A percentile compares a stretch with the other conserved stretches of the same genome.
Conservation (phyloP, 2,113 vertebrate species). For the Rhinopomastus cyanomelas region DNA sequence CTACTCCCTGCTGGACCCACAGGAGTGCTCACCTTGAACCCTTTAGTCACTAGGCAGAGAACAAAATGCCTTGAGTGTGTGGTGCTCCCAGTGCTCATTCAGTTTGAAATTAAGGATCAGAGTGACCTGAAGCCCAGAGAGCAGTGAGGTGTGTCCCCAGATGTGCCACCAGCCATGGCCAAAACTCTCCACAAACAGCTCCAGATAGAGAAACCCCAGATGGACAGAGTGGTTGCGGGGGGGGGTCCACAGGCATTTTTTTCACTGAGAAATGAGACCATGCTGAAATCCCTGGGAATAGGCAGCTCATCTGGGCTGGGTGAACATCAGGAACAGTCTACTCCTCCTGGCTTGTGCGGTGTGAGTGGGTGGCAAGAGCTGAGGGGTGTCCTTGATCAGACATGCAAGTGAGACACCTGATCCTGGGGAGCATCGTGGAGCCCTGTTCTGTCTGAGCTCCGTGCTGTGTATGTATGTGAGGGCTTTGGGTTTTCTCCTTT, state of each 20-base stretch:
- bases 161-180: background rate
- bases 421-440: background rate
- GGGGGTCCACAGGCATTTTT: fast-evolving
- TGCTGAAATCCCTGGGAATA: background rate
- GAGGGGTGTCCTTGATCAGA: fast-evolving
- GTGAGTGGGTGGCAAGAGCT: background rate
- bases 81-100: fast-evolving
- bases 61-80: fast-evolving
- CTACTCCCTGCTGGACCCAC: background rate
- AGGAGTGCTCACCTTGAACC: background rate
- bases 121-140: background rate
- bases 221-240: background rate
- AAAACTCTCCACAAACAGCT: background rate
- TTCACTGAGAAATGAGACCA: background rate
- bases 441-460: fast-evolving
- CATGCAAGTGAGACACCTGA: no score
- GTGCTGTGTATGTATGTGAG: fast-evolving
- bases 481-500: background rate
- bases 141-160: fast-evolving
- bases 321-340: fast-evolving
- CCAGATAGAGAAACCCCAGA: background rate
- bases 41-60: background rate
- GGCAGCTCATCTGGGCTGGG: background rate
- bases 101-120: background rate
- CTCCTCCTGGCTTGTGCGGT: background rate